These are phyloP conservation scores for Galerucella pusilla DNA, from an alignment of 2,888 invertebrate genomes.

Conservation along the genomic window DNA sequence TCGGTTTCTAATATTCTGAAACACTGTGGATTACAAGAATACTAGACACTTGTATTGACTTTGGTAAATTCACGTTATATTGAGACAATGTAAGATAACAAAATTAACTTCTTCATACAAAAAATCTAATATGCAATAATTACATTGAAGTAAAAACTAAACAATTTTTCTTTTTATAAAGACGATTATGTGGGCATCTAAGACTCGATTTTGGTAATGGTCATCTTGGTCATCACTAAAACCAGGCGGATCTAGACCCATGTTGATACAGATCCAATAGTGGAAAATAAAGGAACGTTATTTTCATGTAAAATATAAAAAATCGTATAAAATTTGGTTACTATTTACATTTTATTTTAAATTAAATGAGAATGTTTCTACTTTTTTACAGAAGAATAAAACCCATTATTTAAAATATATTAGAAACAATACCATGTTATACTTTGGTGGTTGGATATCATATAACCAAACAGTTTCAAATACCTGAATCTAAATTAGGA, in stretches of 20 bases:
- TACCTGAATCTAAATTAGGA: too few species aligned
- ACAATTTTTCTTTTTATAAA: background rate
- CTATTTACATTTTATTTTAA: background rate
- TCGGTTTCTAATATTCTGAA: too few species aligned
- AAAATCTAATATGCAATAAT: background rate
- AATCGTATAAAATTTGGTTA: background rate
- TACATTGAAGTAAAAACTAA: background rate
- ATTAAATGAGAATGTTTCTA: background rate
- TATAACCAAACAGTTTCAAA: too few species aligned
- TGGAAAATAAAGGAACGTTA: slow-evolving; percentile 18
- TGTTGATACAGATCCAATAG: slow-evolving; percentile 15
- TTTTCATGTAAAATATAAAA: slow-evolving; percentile 2
- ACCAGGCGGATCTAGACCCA: slow-evolving; percentile 9
- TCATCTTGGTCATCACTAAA: background rate
- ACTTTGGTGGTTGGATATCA: too few species aligned
- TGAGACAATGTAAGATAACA: too few species aligned
- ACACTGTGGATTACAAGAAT: too few species aligned
- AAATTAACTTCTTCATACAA: too few species aligned
- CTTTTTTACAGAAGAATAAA: background rate
- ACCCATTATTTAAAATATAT: background rate
- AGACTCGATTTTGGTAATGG: slow-evolving; percentile 7
- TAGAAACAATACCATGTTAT: background rate
- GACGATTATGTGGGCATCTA: background rate
- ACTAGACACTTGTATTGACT: too few species aligned
- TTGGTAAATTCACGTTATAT: too few species aligned